These are phyloP conservation scores for Muraenolepis orangiensis DNA, from an alignment of 2,797 vertebrate species.

Conservation along the genomic window DNA sequence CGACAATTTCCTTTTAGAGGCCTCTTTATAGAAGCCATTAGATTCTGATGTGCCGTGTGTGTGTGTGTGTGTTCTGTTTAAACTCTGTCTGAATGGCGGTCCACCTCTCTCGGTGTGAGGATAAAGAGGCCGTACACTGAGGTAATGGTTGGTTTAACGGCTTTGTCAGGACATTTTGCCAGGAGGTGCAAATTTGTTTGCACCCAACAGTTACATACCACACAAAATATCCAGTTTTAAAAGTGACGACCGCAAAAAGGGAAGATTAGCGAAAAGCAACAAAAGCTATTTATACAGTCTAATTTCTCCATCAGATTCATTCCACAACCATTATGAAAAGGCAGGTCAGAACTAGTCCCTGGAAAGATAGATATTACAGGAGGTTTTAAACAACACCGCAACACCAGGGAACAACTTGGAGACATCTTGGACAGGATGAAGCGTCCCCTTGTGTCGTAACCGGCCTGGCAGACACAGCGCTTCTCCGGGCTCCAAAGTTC, in stretches of 20 bases:
- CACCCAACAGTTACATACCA: constrained; percentile 35
- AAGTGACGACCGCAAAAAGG: neutral
- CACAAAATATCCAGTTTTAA: constrained; percentile 32
- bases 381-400: too few species aligned
- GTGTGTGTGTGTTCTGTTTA: too few species aligned
- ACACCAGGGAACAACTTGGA: too few species aligned
- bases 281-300: too few species aligned
- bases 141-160: constrained; percentile 3
- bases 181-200: constrained; percentile 28
- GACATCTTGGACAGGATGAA: constrained; percentile 11
- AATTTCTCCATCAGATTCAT: too few species aligned
- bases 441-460: too few species aligned
- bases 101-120: neutral
- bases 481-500: neutral
- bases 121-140: neutral
- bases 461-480: constrained; percentile 11
- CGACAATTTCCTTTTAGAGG: constrained; percentile 15
- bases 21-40: neutral
- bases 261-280: too few species aligned
- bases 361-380: too few species aligned
- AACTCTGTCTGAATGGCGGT: neutral
- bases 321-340: too few species aligned
- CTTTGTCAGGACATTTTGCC: constrained; percentile 24
- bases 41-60: neutral
- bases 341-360: too few species aligned